Evolutionary conservation across 2,888 invertebrate genomes (phyloP), one percentile per base, ranked within the genome.

Genomic region (Agrotis segetum): DNA sequence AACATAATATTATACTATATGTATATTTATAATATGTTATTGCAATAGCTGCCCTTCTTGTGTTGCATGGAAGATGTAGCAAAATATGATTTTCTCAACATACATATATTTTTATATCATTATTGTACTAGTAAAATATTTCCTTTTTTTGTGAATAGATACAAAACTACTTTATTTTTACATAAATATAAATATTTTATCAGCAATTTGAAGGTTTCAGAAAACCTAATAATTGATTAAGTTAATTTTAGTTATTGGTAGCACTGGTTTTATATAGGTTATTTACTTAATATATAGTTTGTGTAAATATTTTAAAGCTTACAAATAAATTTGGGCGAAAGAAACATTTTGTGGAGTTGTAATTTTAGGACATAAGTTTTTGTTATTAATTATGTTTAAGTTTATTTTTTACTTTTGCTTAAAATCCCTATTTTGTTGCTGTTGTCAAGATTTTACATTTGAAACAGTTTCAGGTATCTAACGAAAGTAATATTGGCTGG

Each of bases 301-400:
- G 63, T 85, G 84, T 83, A 85, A 59, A 85, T 84, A 82, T 74
- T 75, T 77, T 70, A 71, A 71, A 75, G 80, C 80, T 85, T 84
- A 73, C n/a, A 75, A 85, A 85, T 85, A 85, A 85, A 85, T 50
- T 63, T 79, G 86, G 86, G 82, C 70, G 19, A 70, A 75, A 61
- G 14, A 79, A 82, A 73, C 66, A 67, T 17, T 68, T 61, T 53
- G 40, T 40, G 46, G 79, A 78, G 65, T 82, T 80, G 74, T 80
- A 80, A 80, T 80, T 80, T 80, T 82, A 78, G 44, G 0, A 11
- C 65, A n/a, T 69, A 68, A 79, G 66, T n/a, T 65, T 66, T 50
- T 77, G 24, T 67, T 58, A 40, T 55, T 49, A 3, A 17, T 21
- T 29, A 16, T 11, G 9, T 1, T 4, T 7, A 55, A 29, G 29